phyloP scores from a whole-genome alignment of 2,113 vertebrate genomes.

The Falcunculus frontatus region DNA sequence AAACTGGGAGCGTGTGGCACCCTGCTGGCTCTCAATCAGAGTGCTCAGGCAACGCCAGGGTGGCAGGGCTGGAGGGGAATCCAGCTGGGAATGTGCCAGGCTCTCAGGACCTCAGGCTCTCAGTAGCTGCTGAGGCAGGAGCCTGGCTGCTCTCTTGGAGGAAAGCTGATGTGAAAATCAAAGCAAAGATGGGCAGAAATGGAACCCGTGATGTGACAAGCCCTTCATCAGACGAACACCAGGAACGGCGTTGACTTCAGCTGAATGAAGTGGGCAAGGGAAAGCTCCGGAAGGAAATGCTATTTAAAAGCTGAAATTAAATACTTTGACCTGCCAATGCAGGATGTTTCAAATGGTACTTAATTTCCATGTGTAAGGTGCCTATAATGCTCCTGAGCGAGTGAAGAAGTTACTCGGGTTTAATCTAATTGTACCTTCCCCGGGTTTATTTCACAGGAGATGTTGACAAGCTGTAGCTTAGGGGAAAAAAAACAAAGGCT shows the following conservation, averaged over 20 bases:
- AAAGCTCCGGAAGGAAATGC: slow-evolving; percentile 1
- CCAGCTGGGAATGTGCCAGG: background rate
- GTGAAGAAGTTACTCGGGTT: background rate
- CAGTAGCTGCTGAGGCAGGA: background rate
- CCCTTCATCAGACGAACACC: background rate
- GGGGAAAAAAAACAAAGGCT: background rate
- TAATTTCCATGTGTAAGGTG: background rate
- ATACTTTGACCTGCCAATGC: slow-evolving; percentile 27
- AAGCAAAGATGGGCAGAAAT: background rate
- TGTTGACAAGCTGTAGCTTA: background rate
- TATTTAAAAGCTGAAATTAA: slow-evolving; percentile 46
- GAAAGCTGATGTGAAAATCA: background rate
- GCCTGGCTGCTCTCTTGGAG: background rate
- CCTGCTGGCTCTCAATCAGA: background rate
- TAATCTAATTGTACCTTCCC: background rate
- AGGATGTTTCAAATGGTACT: slow-evolving; percentile 18
- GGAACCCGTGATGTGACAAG: background rate
- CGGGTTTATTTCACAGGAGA: background rate
- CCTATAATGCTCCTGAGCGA: background rate
- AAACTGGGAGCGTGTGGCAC: background rate
- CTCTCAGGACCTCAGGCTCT: background rate
- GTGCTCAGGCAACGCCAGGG: background rate
- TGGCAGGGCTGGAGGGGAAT: background rate
- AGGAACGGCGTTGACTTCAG: background rate
- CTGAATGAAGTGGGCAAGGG: background rate